A percentile compares a stretch with the other conserved stretches of the same genome.
Evolutionary conservation across 2,113 vertebrate genomes (phyloP).

Genomic region (Lathamus discolor): DNA sequence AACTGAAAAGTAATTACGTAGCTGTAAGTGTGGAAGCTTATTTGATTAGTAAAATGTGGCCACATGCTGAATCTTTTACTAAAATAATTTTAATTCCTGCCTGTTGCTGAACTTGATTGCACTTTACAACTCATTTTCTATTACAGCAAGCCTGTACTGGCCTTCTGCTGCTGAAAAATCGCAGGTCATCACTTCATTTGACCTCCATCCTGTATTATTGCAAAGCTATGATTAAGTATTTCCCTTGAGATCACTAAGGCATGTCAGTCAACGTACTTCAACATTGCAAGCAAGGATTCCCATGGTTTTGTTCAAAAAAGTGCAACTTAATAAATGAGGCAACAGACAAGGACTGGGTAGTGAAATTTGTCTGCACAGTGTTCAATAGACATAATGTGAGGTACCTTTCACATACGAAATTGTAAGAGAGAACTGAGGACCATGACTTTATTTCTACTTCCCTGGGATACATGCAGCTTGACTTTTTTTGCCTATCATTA

Average conservation of each 20-base stretch:
- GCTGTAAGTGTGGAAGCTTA: background rate
- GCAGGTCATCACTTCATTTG: conserved; percentile 49
- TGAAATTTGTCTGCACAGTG: background rate
- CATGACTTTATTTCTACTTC: background rate
- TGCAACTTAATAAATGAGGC: conserved; percentile 23
- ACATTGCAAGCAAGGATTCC: background rate
- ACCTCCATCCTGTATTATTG: conserved; percentile 46
- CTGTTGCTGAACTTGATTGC: background rate
- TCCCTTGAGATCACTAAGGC: conserved; percentile 50
- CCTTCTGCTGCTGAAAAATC: conserved; percentile 54
- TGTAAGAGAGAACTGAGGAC: background rate
- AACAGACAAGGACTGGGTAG: background rate
- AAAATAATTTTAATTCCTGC: background rate
- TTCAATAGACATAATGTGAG: background rate
- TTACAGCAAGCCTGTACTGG: background rate
- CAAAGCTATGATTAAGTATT: conserved; percentile 31
- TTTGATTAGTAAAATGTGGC: background rate
- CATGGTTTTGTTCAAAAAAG: conserved; percentile 34
- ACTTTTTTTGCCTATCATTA: background rate
- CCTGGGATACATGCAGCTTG: background rate
- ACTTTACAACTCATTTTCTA: conserved; percentile 10
- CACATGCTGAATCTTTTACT: background rate
- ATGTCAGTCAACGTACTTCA: conserved; percentile 8
- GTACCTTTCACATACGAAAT: background rate
- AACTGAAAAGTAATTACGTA: background rate